Percentiles rank a stretch among this genome's conserved stretches.
Conservation (phyloP, 2,888 invertebrate species). For the Zygaena filipendulae region DNA sequence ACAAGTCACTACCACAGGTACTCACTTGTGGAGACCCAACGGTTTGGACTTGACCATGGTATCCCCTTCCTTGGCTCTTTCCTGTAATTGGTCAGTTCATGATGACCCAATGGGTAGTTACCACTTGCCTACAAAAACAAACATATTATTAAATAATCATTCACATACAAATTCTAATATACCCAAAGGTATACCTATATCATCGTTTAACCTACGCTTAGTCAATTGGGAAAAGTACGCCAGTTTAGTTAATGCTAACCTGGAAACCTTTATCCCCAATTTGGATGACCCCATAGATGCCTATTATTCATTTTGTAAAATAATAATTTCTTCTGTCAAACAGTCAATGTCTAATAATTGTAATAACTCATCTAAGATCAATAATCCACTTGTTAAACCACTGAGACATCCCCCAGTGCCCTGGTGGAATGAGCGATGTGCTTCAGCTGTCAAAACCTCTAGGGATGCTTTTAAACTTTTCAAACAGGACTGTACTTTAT, state of each 20-base stretch:
- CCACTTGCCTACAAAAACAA: constrained; percentile 8
- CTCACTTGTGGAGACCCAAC: constrained; percentile 5
- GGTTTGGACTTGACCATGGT: constrained; percentile 6
- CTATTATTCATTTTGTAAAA: no score
- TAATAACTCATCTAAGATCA: no score
- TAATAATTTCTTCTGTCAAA: no score
- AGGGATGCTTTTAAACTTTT: not conserved
- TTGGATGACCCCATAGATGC: no score
- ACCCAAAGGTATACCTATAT: no score
- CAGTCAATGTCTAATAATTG: no score
- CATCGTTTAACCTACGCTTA: not conserved
- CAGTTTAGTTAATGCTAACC: no score
- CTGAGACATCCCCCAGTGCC: not conserved
- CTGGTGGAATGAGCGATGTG: not conserved
- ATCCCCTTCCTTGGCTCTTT: constrained; percentile 2
- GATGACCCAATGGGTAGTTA: constrained; percentile 7
- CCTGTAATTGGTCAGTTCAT: constrained; percentile 2
- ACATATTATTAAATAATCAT: constrained; percentile 1
- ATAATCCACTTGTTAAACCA: not conserved
- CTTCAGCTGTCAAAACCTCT: not conserved
- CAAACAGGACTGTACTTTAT: not conserved
- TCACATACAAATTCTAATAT: no score
- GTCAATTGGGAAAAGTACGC: no score
- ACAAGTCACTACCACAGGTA: constrained; percentile 5
- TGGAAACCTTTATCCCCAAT: no score